A percentile compares a stretch with the other conserved stretches of the same genome.
These are phyloP conservation scores for Acanthococcus lagerstroemiae DNA, from an alignment of 2,888 invertebrate genomes.

Conservation along the genomic window DNA sequence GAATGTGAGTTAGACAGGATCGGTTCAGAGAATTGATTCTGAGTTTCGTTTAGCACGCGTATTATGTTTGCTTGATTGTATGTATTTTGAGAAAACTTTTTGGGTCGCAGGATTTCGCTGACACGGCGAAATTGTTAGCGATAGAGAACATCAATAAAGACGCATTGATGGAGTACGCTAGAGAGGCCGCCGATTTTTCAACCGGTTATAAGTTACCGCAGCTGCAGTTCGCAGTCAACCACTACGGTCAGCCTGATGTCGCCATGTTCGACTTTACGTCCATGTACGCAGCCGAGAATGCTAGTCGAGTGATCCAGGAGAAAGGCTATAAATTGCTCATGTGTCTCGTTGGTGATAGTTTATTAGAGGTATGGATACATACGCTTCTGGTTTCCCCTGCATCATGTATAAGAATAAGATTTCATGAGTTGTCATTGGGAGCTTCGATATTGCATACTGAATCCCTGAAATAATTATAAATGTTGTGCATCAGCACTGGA, in stretches of 20 bases:
- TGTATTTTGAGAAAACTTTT: neutral
- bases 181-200: constrained; percentile 89
- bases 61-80: neutral
- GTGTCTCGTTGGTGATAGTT: constrained; percentile 89
- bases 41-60: too few relatives aligned
- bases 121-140: constrained; percentile 76
- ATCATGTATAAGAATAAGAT: too few relatives aligned
- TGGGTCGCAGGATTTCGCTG: constrained; percentile 64
- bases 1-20: constrained; percentile 60
- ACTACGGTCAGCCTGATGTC: constrained; percentile 93
- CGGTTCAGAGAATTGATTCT: too few relatives aligned
- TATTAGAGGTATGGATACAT: constrained; percentile 60
- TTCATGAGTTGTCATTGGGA: too few relatives aligned
- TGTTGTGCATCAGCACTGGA: too few relatives aligned
- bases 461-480: too few relatives aligned
- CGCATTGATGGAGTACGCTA: constrained; percentile 79
- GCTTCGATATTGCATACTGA: too few relatives aligned
- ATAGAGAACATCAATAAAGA: constrained; percentile 84
- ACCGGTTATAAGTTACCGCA: constrained; percentile 77
- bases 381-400: neutral
- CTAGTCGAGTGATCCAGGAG: constrained; percentile 68
- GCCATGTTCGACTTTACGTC: constrained; percentile 99
- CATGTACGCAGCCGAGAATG: constrained; percentile 95
- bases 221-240: constrained; percentile 92
- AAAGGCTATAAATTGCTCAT: constrained; percentile 72